phyloP scores from a whole-genome alignment of 2,797 vertebrate species.

The Agapornis canus region DNA sequence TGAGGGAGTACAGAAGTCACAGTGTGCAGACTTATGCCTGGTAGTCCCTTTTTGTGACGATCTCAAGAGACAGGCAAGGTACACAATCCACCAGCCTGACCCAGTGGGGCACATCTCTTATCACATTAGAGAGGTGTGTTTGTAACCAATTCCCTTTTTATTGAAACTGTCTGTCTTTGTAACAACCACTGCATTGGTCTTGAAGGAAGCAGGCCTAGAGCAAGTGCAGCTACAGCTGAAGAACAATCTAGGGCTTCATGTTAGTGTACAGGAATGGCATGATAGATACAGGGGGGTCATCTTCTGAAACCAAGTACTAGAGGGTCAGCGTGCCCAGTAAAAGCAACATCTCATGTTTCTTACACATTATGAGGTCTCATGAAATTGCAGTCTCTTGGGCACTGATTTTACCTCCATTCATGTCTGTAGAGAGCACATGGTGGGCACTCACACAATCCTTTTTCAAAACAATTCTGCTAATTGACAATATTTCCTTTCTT shows the following conservation, averaged over 20 bases:
- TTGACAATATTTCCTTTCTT: not conserved
- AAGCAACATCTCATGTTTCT: not conserved
- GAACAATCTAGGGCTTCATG: not conserved
- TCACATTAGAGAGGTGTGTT: not conserved
- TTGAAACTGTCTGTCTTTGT: not conserved
- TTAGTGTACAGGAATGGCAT: not conserved
- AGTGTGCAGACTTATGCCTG: not conserved
- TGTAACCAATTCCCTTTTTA: not conserved
- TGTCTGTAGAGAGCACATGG: not conserved
- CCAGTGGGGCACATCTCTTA: accelerated
- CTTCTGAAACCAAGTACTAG: not conserved
- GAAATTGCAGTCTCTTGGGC: not conserved
- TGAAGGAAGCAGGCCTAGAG: not conserved
- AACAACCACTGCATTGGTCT: not conserved
- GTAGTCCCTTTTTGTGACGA: not conserved
- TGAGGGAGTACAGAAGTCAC: not conserved
- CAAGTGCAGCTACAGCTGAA: not conserved
- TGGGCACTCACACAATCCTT: not conserved
- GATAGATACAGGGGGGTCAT: not conserved
- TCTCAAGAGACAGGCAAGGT: not conserved
- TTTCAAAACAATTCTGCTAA: not conserved
- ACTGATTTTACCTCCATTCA: not conserved
- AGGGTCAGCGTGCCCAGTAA: not conserved
- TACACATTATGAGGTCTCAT: not conserved
- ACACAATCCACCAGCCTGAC: not conserved